Percentiles rank a stretch among this genome's conserved stretches.
phyloP scores from a whole-genome alignment of 2,888 invertebrate genomes.

The Hesperia comma region DNA sequence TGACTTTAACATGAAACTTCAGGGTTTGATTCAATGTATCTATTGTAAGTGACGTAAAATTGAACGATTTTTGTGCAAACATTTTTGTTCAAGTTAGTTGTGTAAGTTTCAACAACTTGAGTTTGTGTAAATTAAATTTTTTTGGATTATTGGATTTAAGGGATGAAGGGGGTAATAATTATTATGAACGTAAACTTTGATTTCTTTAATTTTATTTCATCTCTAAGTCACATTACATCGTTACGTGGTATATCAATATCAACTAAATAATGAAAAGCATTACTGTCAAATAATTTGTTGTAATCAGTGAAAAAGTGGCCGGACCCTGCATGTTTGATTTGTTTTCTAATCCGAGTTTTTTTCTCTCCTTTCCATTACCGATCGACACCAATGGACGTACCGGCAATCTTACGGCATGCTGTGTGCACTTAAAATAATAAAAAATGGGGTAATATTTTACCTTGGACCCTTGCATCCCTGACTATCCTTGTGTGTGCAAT shows the following conservation, averaged over 20 bases:
- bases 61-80: no score
- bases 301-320: slow-evolving; percentile 41
- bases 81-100: no score
- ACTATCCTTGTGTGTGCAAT: slow-evolving; percentile 16
- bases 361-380: slow-evolving; percentile 36
- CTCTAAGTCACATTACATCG: no score
- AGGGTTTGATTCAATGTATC: background rate
- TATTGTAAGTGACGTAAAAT: no score
- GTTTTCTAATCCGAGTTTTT: slow-evolving; percentile 42
- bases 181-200: no score
- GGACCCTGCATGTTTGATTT: slow-evolving; percentile 39
- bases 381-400: slow-evolving; percentile 27
- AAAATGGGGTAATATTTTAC: slow-evolving; percentile 20
- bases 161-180: no score
- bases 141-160: no score
- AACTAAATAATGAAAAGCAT: no score
- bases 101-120: no score
- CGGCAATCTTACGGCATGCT: slow-evolving; percentile 33
- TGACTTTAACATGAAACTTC: background rate
- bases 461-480: slow-evolving; percentile 20
- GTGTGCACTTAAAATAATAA: slow-evolving; percentile 31
- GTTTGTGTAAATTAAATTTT: no score
- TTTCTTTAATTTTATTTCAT: no score
- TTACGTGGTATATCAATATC: no score
- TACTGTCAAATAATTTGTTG: background rate